Base-by-base conservation (phyloP, 1,140 invertebrate genomes). In the Oryctes rhinoceros region DNA sequence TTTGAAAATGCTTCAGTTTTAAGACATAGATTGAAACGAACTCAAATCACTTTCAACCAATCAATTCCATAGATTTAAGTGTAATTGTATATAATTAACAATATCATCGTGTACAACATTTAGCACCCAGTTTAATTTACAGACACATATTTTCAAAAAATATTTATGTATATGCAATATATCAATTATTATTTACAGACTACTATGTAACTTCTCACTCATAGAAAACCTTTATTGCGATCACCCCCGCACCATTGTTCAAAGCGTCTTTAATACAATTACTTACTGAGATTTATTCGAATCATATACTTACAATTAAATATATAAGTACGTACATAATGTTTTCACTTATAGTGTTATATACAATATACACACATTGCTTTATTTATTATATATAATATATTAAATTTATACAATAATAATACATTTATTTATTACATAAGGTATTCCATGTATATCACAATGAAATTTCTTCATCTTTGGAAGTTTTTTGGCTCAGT, bases 371-470 rank as follows among this genome's bases (percentile, higher is more conserved):
- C 65, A 71, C 65, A 71, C 65, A 71, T 37, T 37, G 24, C 18
- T 71, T 35, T 30, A 71, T 71, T 35, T 24, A 71, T 71, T 30
- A 71, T 71, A 71, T 71, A 71, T 71, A 59, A 59, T 59, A 59
- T 59, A 59, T 59, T 59, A 59, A 59, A 71, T 71, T 71, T 71
- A 71, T 71, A 71, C 65, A 71, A 71, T 71, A 71, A 71, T 71
- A 71, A 37, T 71, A 71, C 65, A 71, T 71, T 71, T 71, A 71
- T 71, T 71, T 71, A 71, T 71, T 71, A 71, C 35, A 71, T 71
- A 71, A 71, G 65, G 65, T 71, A 71, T 71, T 71, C 65, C 65
- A 71, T 71, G 4, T 71, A 71, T 71, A 71, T 71, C 65, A 71
- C 65, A 71, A 71, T 71, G 65, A 71, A 71, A 71, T 71, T 71